phyloP scores from a whole-genome alignment of 2,888 invertebrate genomes.

The Brenthis ino region DNA sequence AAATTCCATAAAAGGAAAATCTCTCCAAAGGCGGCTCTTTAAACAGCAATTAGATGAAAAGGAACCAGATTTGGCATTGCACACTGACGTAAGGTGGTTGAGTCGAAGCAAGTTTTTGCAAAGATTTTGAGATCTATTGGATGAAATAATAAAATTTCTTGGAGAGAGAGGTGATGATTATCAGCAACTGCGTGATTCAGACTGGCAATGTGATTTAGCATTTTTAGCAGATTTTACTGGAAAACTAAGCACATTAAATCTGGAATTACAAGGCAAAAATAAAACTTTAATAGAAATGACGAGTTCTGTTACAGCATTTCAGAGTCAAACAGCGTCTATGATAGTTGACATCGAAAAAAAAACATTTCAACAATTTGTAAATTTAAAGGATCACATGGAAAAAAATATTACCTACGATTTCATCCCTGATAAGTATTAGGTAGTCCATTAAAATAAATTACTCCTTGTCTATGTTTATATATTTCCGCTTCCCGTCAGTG shows the following conservation, averaged over 20 bases:
- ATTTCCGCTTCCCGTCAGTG: no score
- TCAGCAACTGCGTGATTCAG: conserved; percentile 39
- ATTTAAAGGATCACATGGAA: no score
- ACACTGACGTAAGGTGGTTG: conserved; percentile 44
- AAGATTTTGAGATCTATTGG: conserved; percentile 42
- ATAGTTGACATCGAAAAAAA: no score
- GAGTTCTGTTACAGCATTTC: no score
- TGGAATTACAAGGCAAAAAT: no score
- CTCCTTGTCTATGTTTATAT: no score
- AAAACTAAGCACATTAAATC: conserved; percentile 36
- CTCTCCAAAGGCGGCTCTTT: conserved; percentile 39
- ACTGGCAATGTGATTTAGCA: conserved; percentile 44
- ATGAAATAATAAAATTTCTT: conserved; percentile 41
- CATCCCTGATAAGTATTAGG: no score
- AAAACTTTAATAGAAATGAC: no score
- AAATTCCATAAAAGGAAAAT: conserved; percentile 39
- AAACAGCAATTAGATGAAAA: conserved; percentile 40
- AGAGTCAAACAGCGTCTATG: no score
- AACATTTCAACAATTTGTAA: no score
- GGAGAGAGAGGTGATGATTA: conserved; percentile 40
- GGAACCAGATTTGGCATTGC: conserved; percentile 39
- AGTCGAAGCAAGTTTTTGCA: conserved; percentile 44
- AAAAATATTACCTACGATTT: no score
- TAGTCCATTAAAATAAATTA: no score
- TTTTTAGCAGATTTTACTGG: conserved; percentile 42